Base-by-base conservation (phyloP, 2,113 vertebrate genomes). In the Gobius niger region DNA sequence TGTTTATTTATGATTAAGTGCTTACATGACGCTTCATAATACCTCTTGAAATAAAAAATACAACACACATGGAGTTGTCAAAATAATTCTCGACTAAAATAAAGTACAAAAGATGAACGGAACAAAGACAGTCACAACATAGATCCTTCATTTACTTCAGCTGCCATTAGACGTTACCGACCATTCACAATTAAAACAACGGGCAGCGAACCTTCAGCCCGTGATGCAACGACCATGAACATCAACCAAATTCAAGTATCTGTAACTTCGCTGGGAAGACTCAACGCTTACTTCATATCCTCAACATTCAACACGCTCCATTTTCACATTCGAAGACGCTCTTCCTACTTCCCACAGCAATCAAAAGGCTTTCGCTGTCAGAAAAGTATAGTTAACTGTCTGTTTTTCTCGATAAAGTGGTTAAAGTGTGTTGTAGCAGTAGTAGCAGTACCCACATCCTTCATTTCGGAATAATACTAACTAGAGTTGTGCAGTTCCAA, bases 141-240 rank as follows among this genome's bases (percentile, higher is more conserved):
- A 7, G 34, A 63, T 70, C 68, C 63, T 81, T 83, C 70, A 68
- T 68, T 34, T 40, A 15, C 50, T 73, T 76, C 73, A 75, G 64
- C 66, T 59, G 46, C 67, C 66, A 81, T 10, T 15, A n/a, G 12
- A 50, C 42, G 57, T 64, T 47, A 11, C 40, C 19, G 53, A 44
- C 72, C 42, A 19, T 60, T 0, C 0, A 66, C 44, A 0, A 42
- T 60, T 60, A n/a, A 10, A 9, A 53, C 52, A 49, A 71, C 52
- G 44, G 70, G 70, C 65, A 61, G 63, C 68, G 18, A 60, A 68
- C 14, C 40, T 63, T 16, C 10, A 63, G 16, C 0, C 46, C 49
- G 46, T 67, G 81, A 78, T 68, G 5, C 44, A 67, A 44, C 44
- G 24, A 34, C 1, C 24, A 34, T 34, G 24, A 34, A 34, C 24